These are phyloP conservation scores for Panthera leo DNA, from an alignment of 2,113 vertebrate species.

Conservation along the genomic window DNA sequence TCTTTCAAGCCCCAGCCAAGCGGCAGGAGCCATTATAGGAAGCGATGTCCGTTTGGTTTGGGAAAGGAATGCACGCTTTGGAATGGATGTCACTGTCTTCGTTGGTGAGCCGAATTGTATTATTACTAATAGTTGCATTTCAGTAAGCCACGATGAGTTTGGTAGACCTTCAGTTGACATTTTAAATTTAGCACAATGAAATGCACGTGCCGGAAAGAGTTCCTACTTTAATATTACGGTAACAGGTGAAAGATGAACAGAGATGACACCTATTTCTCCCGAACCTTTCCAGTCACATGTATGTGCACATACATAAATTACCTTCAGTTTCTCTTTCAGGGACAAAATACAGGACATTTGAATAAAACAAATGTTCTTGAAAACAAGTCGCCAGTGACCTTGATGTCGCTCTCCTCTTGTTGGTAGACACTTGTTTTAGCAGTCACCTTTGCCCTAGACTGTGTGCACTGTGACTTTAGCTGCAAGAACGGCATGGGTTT, in stretches of 20 bases:
- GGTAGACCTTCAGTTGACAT: neutral
- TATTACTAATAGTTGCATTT: neutral
- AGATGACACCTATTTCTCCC: neutral
- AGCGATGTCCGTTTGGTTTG: accelerated
- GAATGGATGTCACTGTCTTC: neutral
- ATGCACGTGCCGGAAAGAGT: neutral
- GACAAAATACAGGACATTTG: neutral
- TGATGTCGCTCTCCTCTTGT: neutral
- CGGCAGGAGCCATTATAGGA: slow-evolving; percentile 10
- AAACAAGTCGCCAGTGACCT: neutral
- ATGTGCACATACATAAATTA: neutral
- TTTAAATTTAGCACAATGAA: neutral
- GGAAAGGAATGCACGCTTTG: neutral
- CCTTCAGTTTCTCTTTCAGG: neutral
- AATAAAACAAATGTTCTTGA: neutral
- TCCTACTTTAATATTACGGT: neutral
- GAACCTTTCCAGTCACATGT: neutral
- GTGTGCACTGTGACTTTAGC: neutral
- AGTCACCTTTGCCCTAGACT: neutral
- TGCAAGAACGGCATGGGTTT: neutral
- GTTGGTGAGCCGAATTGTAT: neutral
- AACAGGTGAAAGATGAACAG: neutral
- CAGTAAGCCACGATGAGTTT: neutral
- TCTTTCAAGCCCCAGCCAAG: slow-evolving; percentile 16
- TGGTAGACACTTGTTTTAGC: neutral